Base-by-base conservation (phyloP, 2,888 invertebrate species). In the Lordiphosa fenestrarum region DNA sequence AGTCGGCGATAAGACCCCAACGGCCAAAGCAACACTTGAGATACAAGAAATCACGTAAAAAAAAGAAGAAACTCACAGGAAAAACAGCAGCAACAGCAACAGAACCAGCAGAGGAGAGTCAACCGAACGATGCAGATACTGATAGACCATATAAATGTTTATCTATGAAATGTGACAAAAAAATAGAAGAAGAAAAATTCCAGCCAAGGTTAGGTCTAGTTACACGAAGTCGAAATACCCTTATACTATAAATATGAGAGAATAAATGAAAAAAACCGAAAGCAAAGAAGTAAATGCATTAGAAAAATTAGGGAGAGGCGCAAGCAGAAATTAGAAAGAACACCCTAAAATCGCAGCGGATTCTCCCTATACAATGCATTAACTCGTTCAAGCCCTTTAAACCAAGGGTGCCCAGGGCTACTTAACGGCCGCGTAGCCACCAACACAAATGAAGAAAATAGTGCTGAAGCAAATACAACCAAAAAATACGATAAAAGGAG, bases 21-120 rank as follows among this genome's bases (percentile, higher is more conserved):
- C 58, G 53, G 54, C 62, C 53, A 40, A 69, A 47, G 53, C 69
- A 66, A 49, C 81, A 78, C 78, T 78, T 76, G 76, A 78, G 85
- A 78, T 83, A 85, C 77, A 85, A 65, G 63, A 84, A 77, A 84
- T 77, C 76, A 77, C 85, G 80, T 74, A 58, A 71, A 71, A 71
- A 71, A 63, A 53, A 63, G 50, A 48, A 15, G 37, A 66, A 55
- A 38, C 48, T 19, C 50, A 55, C 39, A 7, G 30, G n/a, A n/a
- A 40, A 54, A 42, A 19, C 15, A 41, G 35, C 23, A 41, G 12
- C 23, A 41, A 2, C 23, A 41, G 23, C 15, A 38, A 7, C 15
- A 39, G 39, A 39, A 48, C 21, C 33, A 21, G 12, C 38, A 25
- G 15, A 33, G n/a, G 30, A 46, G 44, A 66, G 50, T 49, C 46